phyloP scores from a whole-genome alignment of 2,797 vertebrate species.

The Syngnathus acus region DNA sequence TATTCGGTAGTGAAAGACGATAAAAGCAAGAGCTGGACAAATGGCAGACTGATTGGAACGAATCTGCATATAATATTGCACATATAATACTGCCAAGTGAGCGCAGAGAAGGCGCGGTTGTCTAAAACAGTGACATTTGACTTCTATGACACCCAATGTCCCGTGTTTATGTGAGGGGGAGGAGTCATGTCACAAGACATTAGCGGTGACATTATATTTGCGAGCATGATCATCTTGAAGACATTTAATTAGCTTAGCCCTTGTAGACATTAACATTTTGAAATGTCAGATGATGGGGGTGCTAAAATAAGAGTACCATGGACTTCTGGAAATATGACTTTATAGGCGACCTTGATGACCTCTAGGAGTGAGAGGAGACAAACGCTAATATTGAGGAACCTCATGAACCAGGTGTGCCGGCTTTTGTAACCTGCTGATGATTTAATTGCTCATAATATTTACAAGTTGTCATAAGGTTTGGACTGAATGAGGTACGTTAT shows the following conservation, averaged over 20 bases:
- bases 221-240: conserved; percentile 31
- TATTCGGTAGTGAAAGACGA: no score
- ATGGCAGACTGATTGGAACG: not conserved
- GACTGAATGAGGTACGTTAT: conserved; percentile 5
- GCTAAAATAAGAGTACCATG: conserved; percentile 57
- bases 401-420: conserved; percentile 21
- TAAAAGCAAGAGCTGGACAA: not conserved
- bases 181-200: not conserved
- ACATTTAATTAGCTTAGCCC: conserved; percentile 67
- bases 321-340: conserved; percentile 47
- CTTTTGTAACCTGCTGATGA: conserved; percentile 6
- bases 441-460: conserved; percentile 5
- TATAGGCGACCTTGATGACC: conserved; percentile 47
- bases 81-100: not conserved
- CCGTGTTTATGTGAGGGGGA: not conserved
- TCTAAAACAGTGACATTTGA: not conserved
- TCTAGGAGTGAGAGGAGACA: conserved; percentile 42
- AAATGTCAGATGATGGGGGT: conserved; percentile 66
- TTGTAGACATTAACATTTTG: conserved; percentile 68
- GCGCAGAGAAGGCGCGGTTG: not conserved
- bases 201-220: conserved; percentile 43
- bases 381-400: conserved; percentile 57
- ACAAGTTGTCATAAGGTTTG: conserved; percentile 13
- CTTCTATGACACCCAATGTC: not conserved
- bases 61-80: not conserved